Conservation (phyloP, 2,888 invertebrate genomes). For the Cryptocephalus moraei region DNA sequence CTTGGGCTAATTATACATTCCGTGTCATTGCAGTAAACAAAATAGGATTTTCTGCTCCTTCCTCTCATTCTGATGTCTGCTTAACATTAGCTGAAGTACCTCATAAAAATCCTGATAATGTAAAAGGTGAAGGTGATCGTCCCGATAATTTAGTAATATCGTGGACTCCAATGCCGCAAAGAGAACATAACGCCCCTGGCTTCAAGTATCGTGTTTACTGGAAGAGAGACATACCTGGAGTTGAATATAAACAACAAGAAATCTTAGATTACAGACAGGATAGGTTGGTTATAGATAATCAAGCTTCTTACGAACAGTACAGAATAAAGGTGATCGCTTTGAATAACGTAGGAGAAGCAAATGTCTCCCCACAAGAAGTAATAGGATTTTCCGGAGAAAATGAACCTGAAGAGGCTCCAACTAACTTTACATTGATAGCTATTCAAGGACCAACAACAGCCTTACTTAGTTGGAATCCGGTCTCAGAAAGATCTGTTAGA, state of each 20-base stretch:
- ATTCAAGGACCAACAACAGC: slow-evolving; percentile 76
- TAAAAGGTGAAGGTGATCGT: slow-evolving; percentile 77
- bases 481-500: slow-evolving; percentile 65
- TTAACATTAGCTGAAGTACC: slow-evolving; percentile 79
- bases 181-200: slow-evolving; percentile 91
- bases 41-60: slow-evolving; percentile 81
- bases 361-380: slow-evolving; percentile 67
- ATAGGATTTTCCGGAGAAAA: slow-evolving; percentile 92
- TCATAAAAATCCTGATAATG: slow-evolving; percentile 86
- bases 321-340: slow-evolving; percentile 83
- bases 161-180: slow-evolving; percentile 94
- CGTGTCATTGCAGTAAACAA: slow-evolving; percentile 86
- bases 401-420: slow-evolving; percentile 68
- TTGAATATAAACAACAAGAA: slow-evolving; percentile 59
- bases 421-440: slow-evolving; percentile 68
- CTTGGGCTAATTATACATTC: slow-evolving; percentile 96
- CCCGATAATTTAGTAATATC: slow-evolving; percentile 86
- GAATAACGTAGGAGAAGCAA: slow-evolving; percentile 80
- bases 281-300: slow-evolving; percentile 60
- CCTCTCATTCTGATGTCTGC: slow-evolving; percentile 75
- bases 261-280: slow-evolving; percentile 70
- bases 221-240: slow-evolving; percentile 67
- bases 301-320: slow-evolving; percentile 85
- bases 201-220: slow-evolving; percentile 89
- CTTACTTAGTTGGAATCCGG: slow-evolving; percentile 80